Conservation (phyloP, 1,140 invertebrate genomes). For the Drosophila chauvacae region DNA sequence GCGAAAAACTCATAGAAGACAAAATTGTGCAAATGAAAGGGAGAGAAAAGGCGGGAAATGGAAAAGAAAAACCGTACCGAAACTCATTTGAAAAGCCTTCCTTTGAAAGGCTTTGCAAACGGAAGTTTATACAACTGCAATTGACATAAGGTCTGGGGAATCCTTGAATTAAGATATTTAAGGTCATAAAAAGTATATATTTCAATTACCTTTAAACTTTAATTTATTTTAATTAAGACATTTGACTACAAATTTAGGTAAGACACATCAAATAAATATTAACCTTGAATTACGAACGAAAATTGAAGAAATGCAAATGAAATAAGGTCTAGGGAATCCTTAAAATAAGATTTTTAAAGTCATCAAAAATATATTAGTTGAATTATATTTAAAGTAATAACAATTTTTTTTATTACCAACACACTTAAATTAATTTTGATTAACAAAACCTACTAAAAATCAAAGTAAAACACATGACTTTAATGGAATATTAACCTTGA, state of each 20-base stretch:
- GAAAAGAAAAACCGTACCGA: neutral
- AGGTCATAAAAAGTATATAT: too few relatives aligned
- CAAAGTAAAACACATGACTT: too few relatives aligned
- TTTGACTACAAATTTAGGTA: too few relatives aligned
- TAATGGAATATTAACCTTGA: neutral
- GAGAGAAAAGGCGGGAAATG: neutral
- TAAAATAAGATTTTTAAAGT: neutral
- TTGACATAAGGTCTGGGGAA: neutral
- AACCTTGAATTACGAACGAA: neutral
- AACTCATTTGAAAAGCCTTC: neutral
- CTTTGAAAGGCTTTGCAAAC: neutral
- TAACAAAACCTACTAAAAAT: neutral
- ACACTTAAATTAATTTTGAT: neutral
- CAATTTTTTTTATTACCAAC: too few relatives aligned
- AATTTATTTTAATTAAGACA: too few relatives aligned
- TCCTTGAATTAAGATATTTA: neutral
- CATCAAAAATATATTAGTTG: too few relatives aligned
- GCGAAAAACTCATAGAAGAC: constrained; percentile 10
- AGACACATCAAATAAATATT: neutral
- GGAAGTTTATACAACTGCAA: constrained; percentile 1
- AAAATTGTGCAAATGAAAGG: constrained; percentile 10
- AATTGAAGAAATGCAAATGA: neutral
- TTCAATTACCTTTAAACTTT: too few relatives aligned
- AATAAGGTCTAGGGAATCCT: neutral
- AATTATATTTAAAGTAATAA: neutral